Percentiles rank a stretch among this genome's conserved stretches.
Conservation (phyloP, 2,888 invertebrate species). For the Eristalinus aeneus region DNA sequence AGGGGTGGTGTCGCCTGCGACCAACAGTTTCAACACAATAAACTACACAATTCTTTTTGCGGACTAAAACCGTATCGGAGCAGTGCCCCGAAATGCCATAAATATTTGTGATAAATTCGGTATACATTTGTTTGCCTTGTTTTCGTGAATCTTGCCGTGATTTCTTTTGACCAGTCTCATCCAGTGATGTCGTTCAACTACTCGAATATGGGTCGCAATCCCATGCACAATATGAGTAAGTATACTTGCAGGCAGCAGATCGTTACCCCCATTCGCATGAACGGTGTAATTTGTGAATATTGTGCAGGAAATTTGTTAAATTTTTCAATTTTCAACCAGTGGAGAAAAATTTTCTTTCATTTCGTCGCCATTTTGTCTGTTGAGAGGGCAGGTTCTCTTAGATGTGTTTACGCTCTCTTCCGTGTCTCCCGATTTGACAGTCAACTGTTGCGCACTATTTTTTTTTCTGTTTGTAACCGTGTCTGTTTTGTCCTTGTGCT, state of each 20-base stretch:
- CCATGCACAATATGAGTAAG: slow-evolving; percentile 67
- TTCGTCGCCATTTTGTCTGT: slow-evolving; percentile 60
- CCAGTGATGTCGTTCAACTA: slow-evolving; percentile 76
- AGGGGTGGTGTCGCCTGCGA: slow-evolving; percentile 33
- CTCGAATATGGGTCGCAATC: slow-evolving; percentile 73
- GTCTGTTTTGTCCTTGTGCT: slow-evolving; percentile 30
- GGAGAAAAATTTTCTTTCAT: slow-evolving; percentile 66
- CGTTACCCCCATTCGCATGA: background rate
- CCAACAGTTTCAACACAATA: slow-evolving; percentile 23
- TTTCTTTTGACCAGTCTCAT: background rate
- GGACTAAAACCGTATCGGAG: background rate
- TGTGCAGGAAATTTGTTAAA: slow-evolving; percentile 9
- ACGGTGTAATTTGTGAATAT: background rate
- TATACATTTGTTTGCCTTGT: slow-evolving; percentile 18
- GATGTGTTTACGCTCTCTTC: slow-evolving; percentile 73
- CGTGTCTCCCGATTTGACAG: slow-evolving; percentile 73
- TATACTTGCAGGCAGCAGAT: background rate
- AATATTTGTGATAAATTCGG: slow-evolving; percentile 50
- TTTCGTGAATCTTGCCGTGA: slow-evolving; percentile 33
- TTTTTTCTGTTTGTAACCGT: slow-evolving; percentile 16
- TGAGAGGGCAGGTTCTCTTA: slow-evolving; percentile 18
- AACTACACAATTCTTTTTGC: background rate
- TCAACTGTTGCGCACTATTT: slow-evolving; percentile 30
- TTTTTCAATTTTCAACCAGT: slow-evolving; percentile 49
- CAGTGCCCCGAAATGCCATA: slow-evolving; percentile 39